A percentile compares a stretch with the other conserved stretches of the same genome.
These are phyloP conservation scores for Blastobasis lacticolella DNA, from an alignment of 2,888 invertebrate species.

Conservation along the genomic window DNA sequence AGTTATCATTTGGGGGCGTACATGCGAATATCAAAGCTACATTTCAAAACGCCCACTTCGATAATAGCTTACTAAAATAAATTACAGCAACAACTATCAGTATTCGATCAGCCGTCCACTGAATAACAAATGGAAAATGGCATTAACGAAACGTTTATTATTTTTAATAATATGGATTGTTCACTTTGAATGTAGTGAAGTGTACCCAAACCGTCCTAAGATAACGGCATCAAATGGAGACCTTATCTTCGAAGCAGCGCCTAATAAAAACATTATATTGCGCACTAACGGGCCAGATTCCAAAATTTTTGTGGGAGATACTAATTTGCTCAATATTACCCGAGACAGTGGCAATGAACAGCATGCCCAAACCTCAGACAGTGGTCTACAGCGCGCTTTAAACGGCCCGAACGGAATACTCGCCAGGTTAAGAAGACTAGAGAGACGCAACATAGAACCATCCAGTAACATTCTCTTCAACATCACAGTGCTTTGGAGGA, in stretches of 20 bases:
- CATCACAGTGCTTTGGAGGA: slow-evolving; percentile 34
- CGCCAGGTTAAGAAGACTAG: slow-evolving; percentile 39
- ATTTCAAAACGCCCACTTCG: no score
- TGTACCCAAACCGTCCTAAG: slow-evolving; percentile 74
- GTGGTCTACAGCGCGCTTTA: slow-evolving; percentile 22
- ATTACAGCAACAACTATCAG: no score
- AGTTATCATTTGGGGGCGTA: no score
- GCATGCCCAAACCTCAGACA: slow-evolving; percentile 10
- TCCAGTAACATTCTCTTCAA: slow-evolving; percentile 30
- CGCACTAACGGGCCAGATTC: slow-evolving; percentile 79
- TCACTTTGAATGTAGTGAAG: slow-evolving; percentile 55
- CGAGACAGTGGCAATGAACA: slow-evolving; percentile 18
- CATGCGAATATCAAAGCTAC: no score
- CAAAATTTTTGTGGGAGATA: slow-evolving; percentile 79
- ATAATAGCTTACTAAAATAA: no score
- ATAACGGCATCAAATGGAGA: slow-evolving; percentile 81
- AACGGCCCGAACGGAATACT: slow-evolving; percentile 31
- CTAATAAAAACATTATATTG: slow-evolving; percentile 85
- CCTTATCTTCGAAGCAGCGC: slow-evolving; percentile 84
- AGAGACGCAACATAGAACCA: slow-evolving; percentile 23
- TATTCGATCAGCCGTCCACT: no score
- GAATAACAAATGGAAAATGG: no score
- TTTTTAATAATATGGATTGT: slow-evolving; percentile 30
- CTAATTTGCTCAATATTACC: slow-evolving; percentile 73
- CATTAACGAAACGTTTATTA: slow-evolving; percentile 4